These are phyloP conservation scores for Zygaena filipendulae DNA, from an alignment of 2,888 invertebrate genomes.

Conservation along the genomic window DNA sequence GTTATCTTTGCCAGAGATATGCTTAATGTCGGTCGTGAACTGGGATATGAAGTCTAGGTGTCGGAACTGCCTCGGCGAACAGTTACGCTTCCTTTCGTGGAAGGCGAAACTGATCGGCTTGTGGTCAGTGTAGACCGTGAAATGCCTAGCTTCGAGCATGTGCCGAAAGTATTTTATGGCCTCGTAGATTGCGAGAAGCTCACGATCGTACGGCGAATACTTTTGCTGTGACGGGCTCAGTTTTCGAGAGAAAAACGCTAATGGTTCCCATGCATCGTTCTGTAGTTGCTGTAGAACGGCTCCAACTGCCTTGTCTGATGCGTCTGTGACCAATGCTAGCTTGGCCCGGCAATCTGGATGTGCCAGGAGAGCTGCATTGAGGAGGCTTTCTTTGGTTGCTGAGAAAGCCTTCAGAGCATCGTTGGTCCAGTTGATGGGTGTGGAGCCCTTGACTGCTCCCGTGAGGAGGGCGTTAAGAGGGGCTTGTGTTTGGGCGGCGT, in stretches of 20 bases:
- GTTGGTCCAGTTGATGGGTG: slow-evolving; percentile 17
- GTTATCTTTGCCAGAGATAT: slow-evolving; percentile 11
- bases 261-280: slow-evolving; percentile 22
- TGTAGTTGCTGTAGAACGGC: slow-evolving; percentile 27
- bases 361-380: slow-evolving; percentile 21
- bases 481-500: slow-evolving; percentile 24
- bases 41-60: slow-evolving; percentile 17
- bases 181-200: slow-evolving; percentile 32
- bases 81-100: slow-evolving; percentile 14
- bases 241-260: slow-evolving; percentile 32
- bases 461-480: too few relatives aligned
- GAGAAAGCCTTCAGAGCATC: slow-evolving; percentile 19
- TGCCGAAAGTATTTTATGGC: too few relatives aligned
- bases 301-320: slow-evolving; percentile 28
- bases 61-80: slow-evolving; percentile 10
- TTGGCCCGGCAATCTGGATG: slow-evolving; percentile 22
- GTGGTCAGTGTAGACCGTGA: slow-evolving; percentile 18
- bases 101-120: slow-evolving; percentile 23
- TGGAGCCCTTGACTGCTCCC: slow-evolving; percentile 22
- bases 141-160: slow-evolving; percentile 31
- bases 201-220: slow-evolving; percentile 30
- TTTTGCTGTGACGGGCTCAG: slow-evolving; percentile 24
- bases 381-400: slow-evolving; percentile 20
- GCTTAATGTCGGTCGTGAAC: slow-evolving; percentile 11
- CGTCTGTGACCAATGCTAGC: slow-evolving; percentile 25